Conservation (phyloP, 1,140 invertebrate species). For the Sarcophaga bullata region DNA sequence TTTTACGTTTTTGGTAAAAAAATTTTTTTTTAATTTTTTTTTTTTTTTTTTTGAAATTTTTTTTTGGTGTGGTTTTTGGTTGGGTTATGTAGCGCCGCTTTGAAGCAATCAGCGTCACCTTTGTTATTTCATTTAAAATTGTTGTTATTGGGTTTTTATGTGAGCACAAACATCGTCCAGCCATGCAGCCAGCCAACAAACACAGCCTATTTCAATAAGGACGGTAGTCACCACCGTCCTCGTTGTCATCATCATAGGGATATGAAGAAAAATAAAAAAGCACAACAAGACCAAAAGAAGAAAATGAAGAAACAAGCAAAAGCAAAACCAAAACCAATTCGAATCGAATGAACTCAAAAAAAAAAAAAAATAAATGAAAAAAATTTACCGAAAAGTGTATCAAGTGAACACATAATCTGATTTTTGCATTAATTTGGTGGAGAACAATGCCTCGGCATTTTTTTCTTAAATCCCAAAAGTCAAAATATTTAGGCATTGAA, state of each 20-base stretch:
- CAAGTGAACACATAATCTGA: conserved; percentile 39
- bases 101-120: conserved; percentile 40
- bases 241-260: conserved; percentile 16
- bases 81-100: conserved; percentile 38
- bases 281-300: not conserved
- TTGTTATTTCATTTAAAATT: conserved; percentile 39
- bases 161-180: not conserved
- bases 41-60: not conserved
- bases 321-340: too few species aligned
- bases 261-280: not conserved
- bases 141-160: not conserved
- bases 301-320: not conserved
- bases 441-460: conserved; percentile 36
- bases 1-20: not conserved
- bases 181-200: not conserved
- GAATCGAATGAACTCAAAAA: too few species aligned
- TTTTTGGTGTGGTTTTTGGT: conserved; percentile 4
- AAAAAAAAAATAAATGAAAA: too few species aligned
- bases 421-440: conserved; percentile 40
- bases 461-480: conserved; percentile 36
- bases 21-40: too few species aligned
- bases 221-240: conserved; percentile 12
- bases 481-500: conserved; percentile 34
- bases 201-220: conserved; percentile 34
- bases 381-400: conserved; percentile 39